A percentile compares a stretch with the other conserved stretches of the same genome.
phyloP scores from a whole-genome alignment of 1,140 invertebrate species.

The Cotesia typhae region DNA sequence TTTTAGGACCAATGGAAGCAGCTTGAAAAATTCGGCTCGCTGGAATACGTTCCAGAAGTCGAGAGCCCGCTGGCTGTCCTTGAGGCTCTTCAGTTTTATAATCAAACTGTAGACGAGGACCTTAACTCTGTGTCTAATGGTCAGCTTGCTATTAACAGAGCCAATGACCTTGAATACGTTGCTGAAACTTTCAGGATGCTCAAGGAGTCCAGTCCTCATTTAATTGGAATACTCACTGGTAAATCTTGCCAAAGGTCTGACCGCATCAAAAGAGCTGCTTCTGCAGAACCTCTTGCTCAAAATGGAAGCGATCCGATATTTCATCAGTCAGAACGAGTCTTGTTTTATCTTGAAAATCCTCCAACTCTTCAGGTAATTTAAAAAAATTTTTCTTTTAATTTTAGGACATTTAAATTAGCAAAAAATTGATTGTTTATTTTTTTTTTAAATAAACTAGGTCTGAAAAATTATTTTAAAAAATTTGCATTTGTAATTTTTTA shows the following conservation, averaged over 20 bases:
- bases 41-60: slow-evolving; percentile 52
- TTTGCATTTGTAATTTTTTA: no score
- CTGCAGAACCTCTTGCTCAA: neutral
- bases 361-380: slow-evolving; percentile 46
- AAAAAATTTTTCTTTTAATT: neutral
- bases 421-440: no score
- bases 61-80: slow-evolving; percentile 48
- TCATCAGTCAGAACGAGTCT: slow-evolving; percentile 33
- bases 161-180: slow-evolving; percentile 49
- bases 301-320: slow-evolving; percentile 37
- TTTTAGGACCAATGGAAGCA: slow-evolving; percentile 44
- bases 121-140: slow-evolving; percentile 45
- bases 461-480: no score
- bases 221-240: slow-evolving; percentile 54
- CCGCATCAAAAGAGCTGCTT: slow-evolving; percentile 47
- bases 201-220: slow-evolving; percentile 46
- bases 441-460: no score
- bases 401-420: no score
- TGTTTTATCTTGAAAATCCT: slow-evolving; percentile 49
- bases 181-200: slow-evolving; percentile 50
- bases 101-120: slow-evolving; percentile 46
- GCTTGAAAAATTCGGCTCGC: slow-evolving; percentile 39
- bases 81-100: slow-evolving; percentile 48
- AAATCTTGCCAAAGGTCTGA: slow-evolving; percentile 51
- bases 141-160: slow-evolving; percentile 44